phyloP scores from a whole-genome alignment of 2,888 invertebrate genomes.

The Norana najaformis region DNA sequence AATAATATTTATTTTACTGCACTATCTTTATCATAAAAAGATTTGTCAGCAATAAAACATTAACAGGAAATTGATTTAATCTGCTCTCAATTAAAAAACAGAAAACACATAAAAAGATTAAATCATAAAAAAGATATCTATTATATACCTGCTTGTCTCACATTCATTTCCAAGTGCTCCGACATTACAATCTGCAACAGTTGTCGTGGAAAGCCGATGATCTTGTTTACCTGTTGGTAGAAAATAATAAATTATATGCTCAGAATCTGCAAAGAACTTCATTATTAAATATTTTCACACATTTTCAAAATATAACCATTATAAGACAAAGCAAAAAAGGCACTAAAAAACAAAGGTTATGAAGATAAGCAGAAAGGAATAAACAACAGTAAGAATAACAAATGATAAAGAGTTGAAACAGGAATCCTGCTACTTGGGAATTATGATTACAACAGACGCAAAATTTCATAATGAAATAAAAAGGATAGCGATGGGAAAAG shows the following conservation, averaged over 20 bases:
- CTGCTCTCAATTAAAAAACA: neutral
- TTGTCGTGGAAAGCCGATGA: conserved; percentile 92
- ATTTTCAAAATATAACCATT: too few species aligned
- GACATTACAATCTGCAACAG: conserved; percentile 91
- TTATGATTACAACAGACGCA: too few species aligned
- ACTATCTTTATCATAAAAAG: neutral
- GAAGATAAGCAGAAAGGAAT: too few species aligned
- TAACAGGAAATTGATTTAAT: neutral
- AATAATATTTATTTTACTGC: neutral
- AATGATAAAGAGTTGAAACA: too few species aligned
- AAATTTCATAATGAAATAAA: too few species aligned
- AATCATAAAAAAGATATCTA: neutral
- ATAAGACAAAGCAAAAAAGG: too few species aligned
- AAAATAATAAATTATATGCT: neutral
- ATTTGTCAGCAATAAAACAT: neutral
- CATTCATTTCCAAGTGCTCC: conserved; percentile 81
- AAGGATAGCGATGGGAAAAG: too few species aligned
- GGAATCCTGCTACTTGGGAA: too few species aligned
- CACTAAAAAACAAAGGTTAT: too few species aligned
- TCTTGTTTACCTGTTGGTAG: conserved; percentile 81
- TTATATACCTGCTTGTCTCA: conserved; percentile 81
- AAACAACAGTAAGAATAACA: too few species aligned
- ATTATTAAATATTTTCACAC: neutral
- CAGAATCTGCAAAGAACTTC: neutral
- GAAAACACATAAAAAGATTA: neutral